phyloP scores from a whole-genome alignment of 2,113 vertebrate species.

The Pseudonaja textilis region DNA sequence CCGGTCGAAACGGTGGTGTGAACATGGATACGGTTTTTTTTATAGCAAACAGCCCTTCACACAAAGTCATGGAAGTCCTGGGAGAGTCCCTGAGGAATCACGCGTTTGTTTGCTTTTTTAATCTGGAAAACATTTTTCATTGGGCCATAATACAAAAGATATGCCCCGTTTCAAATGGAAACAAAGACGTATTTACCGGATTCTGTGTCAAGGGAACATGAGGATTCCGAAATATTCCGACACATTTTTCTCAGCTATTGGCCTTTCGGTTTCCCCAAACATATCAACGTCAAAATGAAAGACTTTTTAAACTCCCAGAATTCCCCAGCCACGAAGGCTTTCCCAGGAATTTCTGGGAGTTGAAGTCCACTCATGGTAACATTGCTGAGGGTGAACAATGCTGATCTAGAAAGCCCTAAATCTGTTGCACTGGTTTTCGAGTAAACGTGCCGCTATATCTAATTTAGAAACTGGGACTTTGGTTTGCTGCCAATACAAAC shows the following conservation, averaged over 20 bases:
- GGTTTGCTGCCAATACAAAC: background rate
- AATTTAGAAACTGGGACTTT: background rate
- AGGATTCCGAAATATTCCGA: background rate
- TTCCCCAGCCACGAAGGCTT: background rate
- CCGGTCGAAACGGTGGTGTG: rapidly evolving
- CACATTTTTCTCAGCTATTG: background rate
- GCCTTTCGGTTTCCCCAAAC: background rate
- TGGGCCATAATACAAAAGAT: too few relatives aligned
- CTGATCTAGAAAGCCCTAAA: background rate
- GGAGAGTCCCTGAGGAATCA: background rate
- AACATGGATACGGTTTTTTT: background rate
- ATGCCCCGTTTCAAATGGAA: background rate
- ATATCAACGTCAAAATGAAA: background rate
- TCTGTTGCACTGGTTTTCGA: background rate
- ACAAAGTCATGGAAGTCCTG: background rate
- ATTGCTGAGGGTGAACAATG: background rate
- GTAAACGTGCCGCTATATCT: background rate
- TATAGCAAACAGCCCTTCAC: background rate
- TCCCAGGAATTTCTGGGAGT: background rate
- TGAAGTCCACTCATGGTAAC: background rate
- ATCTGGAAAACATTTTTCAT: background rate
- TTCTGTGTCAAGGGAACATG: background rate
- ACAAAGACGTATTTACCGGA: background rate
- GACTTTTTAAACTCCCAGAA: background rate
- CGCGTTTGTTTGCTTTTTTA: background rate